Conservation (phyloP, 1,140 invertebrate genomes). For the Tetranychus urticae region DNA sequence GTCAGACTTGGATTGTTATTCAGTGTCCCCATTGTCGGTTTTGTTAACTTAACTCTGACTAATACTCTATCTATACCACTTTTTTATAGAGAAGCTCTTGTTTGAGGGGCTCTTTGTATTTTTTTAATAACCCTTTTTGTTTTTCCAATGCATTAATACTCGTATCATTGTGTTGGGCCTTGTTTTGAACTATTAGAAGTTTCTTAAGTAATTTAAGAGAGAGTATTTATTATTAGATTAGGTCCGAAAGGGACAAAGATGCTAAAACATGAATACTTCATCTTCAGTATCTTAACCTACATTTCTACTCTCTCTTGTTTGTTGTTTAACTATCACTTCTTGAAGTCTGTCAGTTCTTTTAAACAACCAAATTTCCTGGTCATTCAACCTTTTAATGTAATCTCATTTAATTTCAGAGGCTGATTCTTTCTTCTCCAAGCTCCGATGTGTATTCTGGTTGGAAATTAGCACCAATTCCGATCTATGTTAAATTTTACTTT, state of each 20-base stretch:
- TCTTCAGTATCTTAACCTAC: not conserved
- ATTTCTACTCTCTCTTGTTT: not conserved
- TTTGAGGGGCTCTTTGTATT: not conserved
- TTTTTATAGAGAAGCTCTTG: no score
- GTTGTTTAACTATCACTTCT: not conserved
- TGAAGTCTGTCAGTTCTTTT: not conserved
- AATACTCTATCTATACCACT: not conserved
- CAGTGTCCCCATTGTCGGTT: not conserved
- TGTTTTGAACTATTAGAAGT: not conserved
- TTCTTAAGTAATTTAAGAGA: not conserved
- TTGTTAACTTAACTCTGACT: not conserved
- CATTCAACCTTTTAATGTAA: not conserved
- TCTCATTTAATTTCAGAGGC: not conserved
- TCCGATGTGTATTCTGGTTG: not conserved
- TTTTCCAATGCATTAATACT: not conserved
- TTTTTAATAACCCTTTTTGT: not conserved
- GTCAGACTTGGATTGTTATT: not conserved
- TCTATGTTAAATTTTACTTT: not conserved
- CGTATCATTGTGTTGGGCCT: not conserved
- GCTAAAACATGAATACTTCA: not conserved
- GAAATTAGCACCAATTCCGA: not conserved
- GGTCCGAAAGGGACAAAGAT: not conserved
- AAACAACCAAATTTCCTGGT: not conserved
- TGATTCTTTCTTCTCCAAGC: not conserved
- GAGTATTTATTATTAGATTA: not conserved